A percentile compares a stretch with the other conserved stretches of the same genome.
phyloP scores from a whole-genome alignment of 2,888 invertebrate genomes.

The Icerya purchasi region DNA sequence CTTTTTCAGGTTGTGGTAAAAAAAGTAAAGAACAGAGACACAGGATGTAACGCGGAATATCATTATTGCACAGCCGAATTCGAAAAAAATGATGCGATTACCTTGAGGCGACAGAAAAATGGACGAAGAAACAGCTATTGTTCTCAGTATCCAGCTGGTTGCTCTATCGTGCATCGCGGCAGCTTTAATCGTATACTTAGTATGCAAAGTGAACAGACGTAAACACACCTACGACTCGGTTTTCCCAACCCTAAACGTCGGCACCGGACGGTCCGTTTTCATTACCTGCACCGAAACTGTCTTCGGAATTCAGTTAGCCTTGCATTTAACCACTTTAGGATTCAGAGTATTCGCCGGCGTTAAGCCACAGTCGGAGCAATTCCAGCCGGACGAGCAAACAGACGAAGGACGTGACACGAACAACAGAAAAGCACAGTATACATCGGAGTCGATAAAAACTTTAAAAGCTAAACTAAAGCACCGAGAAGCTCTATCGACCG shows the following conservation, averaged over 20 bases:
- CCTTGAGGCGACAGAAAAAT: too few relatives aligned
- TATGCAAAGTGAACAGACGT: slow-evolving; percentile 33
- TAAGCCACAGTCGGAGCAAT: slow-evolving; percentile 10
- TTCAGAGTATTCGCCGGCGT: slow-evolving; percentile 60
- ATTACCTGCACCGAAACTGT: slow-evolving; percentile 62
- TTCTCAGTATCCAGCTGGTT: slow-evolving; percentile 55
- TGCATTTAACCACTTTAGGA: slow-evolving; percentile 45
- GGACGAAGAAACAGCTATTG: slow-evolving; percentile 61
- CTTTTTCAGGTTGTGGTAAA: too few relatives aligned
- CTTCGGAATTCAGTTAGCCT: slow-evolving; percentile 48
- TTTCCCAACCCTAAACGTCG: slow-evolving; percentile 18
- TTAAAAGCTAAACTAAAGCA: slow-evolving; percentile 26
- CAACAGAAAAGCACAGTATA: slow-evolving; percentile 7
- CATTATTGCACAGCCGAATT: too few relatives aligned
- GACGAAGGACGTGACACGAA: slow-evolving; percentile 3
- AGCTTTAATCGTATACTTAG: slow-evolving; percentile 52
- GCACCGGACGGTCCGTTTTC: slow-evolving; percentile 43
- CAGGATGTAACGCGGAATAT: too few relatives aligned
- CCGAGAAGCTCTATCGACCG: slow-evolving; percentile 23
- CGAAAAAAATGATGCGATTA: too few relatives aligned
- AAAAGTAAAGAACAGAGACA: too few relatives aligned
- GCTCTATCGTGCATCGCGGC: slow-evolving; percentile 64
- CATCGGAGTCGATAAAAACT: slow-evolving; percentile 18
- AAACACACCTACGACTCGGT: slow-evolving; percentile 16
- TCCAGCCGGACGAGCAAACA: slow-evolving; percentile 4